A percentile compares a stretch with the other conserved stretches of the same genome.
phyloP scores from a whole-genome alignment of 2,797 vertebrate genomes.

The Notolabrus celidotus region DNA sequence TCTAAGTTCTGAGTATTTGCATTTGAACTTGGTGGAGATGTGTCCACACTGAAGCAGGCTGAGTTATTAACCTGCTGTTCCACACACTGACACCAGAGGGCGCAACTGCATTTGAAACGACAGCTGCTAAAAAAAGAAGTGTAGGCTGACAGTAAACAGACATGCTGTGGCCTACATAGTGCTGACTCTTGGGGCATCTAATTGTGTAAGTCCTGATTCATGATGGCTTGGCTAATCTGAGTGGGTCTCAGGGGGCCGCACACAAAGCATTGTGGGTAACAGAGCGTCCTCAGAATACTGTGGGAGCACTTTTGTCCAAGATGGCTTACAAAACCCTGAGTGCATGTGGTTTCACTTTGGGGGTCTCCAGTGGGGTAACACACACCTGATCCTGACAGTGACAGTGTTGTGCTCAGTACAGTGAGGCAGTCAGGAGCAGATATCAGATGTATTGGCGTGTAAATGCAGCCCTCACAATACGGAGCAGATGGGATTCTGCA shows the following conservation, averaged over 20 bases:
- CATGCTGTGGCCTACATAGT: constrained; percentile 37
- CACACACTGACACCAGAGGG: constrained; percentile 28
- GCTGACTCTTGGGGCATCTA: constrained; percentile 29
- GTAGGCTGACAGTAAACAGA: constrained; percentile 10
- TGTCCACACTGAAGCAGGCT: neutral
- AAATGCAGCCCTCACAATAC: neutral
- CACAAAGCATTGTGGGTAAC: constrained; percentile 45
- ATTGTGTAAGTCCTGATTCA: constrained; percentile 38
- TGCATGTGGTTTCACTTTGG: neutral
- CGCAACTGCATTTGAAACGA: neutral
- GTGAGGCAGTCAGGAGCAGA: neutral
- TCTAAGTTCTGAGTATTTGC: neutral
- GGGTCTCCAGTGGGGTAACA: constrained; percentile 23
- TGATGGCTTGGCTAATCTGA: constrained; percentile 28
- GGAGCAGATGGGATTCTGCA: constrained; percentile 3
- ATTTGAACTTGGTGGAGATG: neutral
- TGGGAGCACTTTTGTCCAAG: constrained; percentile 22
- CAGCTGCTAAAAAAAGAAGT: neutral
- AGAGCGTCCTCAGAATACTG: constrained; percentile 6
- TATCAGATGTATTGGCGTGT: neutral
- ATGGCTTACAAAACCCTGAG: constrained; percentile 23
- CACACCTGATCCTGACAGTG: constrained; percentile 29
- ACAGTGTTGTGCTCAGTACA: neutral
- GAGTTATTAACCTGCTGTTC: neutral
- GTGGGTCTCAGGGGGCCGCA: constrained; percentile 4